phyloP scores from a whole-genome alignment of 1,140 invertebrate genomes.

The Magallana angulata region DNA sequence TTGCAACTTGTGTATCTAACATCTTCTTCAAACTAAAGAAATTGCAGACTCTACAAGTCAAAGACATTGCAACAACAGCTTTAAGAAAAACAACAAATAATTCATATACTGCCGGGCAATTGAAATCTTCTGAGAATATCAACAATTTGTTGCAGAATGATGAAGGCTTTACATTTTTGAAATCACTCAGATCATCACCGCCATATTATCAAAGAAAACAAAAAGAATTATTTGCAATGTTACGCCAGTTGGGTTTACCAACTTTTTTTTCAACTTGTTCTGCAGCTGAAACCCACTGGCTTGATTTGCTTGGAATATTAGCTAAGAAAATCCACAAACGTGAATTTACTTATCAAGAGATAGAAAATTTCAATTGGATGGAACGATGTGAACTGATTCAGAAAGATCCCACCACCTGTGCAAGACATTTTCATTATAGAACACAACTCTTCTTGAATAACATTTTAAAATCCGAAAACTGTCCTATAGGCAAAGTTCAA shows the following conservation, averaged over 20 bases:
- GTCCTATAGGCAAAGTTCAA: slow-evolving; percentile 53
- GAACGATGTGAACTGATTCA: slow-evolving; percentile 42
- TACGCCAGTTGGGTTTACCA: slow-evolving; percentile 52
- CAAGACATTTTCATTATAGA: slow-evolving; percentile 49
- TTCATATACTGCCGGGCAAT: too few species aligned
- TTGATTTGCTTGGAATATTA: background rate
- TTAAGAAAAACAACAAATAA: background rate
- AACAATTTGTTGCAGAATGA: slow-evolving; percentile 42
- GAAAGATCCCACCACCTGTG: slow-evolving; percentile 53
- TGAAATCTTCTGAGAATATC: background rate
- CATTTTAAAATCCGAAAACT: slow-evolving; percentile 30
- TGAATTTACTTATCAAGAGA: slow-evolving; percentile 32
- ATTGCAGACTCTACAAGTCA: too few species aligned
- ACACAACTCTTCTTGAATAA: slow-evolving; percentile 44
- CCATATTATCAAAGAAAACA: slow-evolving; percentile 52
- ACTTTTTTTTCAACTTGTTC: slow-evolving; percentile 54
- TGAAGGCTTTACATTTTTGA: slow-evolving; percentile 56
- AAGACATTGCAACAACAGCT: background rate
- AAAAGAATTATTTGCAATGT: slow-evolving; percentile 60
- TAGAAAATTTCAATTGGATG: slow-evolving; percentile 47
- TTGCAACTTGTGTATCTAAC: too few species aligned
- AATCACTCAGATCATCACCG: slow-evolving; percentile 44
- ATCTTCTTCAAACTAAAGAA: too few species aligned
- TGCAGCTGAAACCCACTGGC: slow-evolving; percentile 55
- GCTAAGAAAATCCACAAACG: slow-evolving; percentile 19